Conservation (phyloP, 2,888 invertebrate species). For the Caradrina clavipalpis region DNA sequence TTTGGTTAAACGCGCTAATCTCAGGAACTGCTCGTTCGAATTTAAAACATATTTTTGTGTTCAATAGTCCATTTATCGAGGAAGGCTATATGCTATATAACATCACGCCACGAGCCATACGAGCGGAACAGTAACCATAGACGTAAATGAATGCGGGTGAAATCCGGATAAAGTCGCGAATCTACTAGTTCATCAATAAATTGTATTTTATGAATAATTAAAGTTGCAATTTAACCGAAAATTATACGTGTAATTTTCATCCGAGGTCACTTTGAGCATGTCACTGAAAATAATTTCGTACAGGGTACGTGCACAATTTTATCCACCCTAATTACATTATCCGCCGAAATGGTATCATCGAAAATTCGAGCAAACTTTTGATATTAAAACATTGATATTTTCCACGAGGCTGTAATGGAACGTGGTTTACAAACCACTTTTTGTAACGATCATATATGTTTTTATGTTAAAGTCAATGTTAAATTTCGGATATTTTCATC, state of each 20-base stretch:
- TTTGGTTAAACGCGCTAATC: too few relatives aligned
- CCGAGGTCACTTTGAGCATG: neutral
- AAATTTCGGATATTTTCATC: neutral
- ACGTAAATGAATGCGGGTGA: too few relatives aligned
- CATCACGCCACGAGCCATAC: too few relatives aligned
- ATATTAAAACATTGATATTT: neutral
- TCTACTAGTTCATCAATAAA: too few relatives aligned
- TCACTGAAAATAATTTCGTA: neutral
- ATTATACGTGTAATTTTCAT: neutral
- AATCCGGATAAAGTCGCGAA: too few relatives aligned
- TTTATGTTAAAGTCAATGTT: neutral
- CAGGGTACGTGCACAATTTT: neutral
- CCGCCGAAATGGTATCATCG: neutral
- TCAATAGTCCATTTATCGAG: too few relatives aligned
- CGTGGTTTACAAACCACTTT: neutral
- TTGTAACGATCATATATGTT: constrained; percentile 18
- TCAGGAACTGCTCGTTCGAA: too few relatives aligned
- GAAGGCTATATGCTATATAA: too few relatives aligned
- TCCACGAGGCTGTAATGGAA: neutral
- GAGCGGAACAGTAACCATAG: too few relatives aligned
- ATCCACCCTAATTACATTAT: neutral
- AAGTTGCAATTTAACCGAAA: too few relatives aligned
- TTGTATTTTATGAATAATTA: too few relatives aligned
- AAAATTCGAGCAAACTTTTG: neutral
- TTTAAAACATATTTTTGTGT: too few relatives aligned